Base-by-base conservation (phyloP, 2,797 vertebrate species). In the Diplodus puntazzo region DNA sequence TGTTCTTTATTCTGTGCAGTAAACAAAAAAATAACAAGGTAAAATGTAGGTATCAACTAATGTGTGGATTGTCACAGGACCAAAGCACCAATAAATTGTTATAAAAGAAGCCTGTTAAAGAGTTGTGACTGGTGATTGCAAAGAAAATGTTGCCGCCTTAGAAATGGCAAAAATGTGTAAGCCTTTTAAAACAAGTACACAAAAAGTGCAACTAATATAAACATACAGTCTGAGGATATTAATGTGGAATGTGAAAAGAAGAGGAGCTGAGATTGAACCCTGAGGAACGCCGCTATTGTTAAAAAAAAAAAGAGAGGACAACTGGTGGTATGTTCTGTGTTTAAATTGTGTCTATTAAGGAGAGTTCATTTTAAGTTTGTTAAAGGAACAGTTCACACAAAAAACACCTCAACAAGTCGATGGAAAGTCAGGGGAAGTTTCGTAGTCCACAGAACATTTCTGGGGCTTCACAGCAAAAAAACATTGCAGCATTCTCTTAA, bases 61-160 rank as follows among this genome's bases (percentile, higher is more conserved):
- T 69, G 62, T 86, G 39, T 80, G 48, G 21, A 49, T 25, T 73
- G 34, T 85, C 48, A 69, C 39, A 42, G 71, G 50, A 87, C 68
- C 75, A 83, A 82, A 84, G 54, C 66, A 78, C 72, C n/a, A 88
- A 90, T 88, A 88, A 87, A 87, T 1, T 34, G 27, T 69, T 66
- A 10, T 3, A 45, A 71, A 54, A 65, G 14, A 73, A 45, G 48
- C 1, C 12, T 17, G 27, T 69, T 30, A 34, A 5, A 54, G 58
- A 2, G 5, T 80, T 13, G 4, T 75, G 72, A 27, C 6, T 77
- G 25, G 45, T 21, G 14, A 18, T 25, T 61, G 49, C 3, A 50
- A 39, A 63, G 13, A 21, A 57, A 27, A 55, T 46, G 23, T 39
- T 59, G 2, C 4, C 7, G 10, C 39, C 39, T 39, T 11, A 11